Evolutionary conservation across 2,113 vertebrate species (phyloP).

Genomic region (Spermophilus dauricus): DNA sequence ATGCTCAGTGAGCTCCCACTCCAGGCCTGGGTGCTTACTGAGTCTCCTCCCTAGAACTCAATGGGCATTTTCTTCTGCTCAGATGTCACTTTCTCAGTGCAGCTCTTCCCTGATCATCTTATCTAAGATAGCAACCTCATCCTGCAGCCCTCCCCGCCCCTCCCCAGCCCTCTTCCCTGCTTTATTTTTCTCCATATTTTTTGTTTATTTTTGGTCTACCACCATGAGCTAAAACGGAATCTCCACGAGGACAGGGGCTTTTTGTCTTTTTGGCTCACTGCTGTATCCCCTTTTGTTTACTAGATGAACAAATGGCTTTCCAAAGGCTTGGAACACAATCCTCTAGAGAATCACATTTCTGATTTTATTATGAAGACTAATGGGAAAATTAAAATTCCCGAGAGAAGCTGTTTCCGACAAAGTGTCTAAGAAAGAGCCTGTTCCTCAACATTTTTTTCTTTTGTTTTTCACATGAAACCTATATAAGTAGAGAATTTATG

Average conservation of each 20-base stretch:
- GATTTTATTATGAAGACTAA: conserved; percentile 37
- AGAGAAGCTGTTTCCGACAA: not conserved
- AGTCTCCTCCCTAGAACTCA: not conserved
- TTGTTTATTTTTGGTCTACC: not conserved
- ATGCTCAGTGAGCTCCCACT: not conserved
- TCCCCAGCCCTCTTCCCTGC: not conserved
- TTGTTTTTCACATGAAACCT: conserved; percentile 59
- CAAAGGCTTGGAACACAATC: not conserved
- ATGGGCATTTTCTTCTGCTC: not conserved
- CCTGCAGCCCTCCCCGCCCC: too few relatives aligned
- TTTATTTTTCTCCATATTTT: not conserved
- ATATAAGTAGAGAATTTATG: conserved; percentile 11
- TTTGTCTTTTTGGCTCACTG: not conserved
- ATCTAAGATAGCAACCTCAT: not conserved
- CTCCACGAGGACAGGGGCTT: not conserved
- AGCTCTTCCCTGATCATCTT: not conserved
- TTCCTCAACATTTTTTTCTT: not conserved
- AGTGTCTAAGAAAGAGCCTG: not conserved
- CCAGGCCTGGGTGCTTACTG: not conserved
- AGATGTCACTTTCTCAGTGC: not conserved
- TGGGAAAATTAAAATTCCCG: conserved; percentile 42
- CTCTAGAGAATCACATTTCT: conserved; percentile 5
- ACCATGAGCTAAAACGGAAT: not conserved
- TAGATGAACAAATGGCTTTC: conserved; percentile 6
- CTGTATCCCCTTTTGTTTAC: not conserved